Evolutionary conservation across 2,888 invertebrate species (phyloP).

Genomic region (Eueremaeus valkanovi): DNA sequence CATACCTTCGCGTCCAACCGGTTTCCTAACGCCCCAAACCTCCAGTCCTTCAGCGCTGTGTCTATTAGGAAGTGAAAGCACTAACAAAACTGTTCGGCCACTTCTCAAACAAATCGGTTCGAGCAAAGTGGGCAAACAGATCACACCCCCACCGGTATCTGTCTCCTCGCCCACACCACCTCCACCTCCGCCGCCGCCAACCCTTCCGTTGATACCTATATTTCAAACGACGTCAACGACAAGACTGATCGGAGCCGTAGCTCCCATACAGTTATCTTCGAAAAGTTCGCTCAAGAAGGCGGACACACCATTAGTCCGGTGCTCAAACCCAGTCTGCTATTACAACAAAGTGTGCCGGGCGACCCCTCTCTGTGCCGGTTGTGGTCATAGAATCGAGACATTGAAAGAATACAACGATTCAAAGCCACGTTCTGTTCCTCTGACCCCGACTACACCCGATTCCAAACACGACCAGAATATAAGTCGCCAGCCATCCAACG

Average conservation of each 20-base stretch:
- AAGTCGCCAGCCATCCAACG: slow-evolving; percentile 30
- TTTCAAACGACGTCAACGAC: slow-evolving; percentile 3
- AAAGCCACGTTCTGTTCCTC: slow-evolving; percentile 30
- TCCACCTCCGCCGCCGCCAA: not conserved
- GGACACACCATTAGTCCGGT: slow-evolving; percentile 29
- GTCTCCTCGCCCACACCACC: not conserved
- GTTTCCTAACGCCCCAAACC: slow-evolving; percentile 4
- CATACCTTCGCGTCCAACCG: not conserved
- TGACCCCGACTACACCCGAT: slow-evolving; percentile 31
- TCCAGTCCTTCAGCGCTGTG: not conserved
- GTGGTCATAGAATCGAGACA: slow-evolving; percentile 27
- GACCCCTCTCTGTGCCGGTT: slow-evolving; percentile 27
- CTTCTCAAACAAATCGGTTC: slow-evolving; percentile 19
- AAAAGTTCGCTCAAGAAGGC: not conserved
- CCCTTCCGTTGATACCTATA: not conserved
- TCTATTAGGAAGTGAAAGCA: not conserved
- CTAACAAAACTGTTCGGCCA: not conserved
- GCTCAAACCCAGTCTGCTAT: slow-evolving; percentile 13
- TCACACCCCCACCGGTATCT: not conserved
- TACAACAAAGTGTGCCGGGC: slow-evolving; percentile 4
- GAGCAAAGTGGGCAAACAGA: slow-evolving; percentile 9
- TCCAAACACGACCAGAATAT: slow-evolving; percentile 20
- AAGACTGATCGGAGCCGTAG: slow-evolving; percentile 22
- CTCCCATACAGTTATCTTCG: slow-evolving; percentile 15
- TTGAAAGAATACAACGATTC: not conserved